phyloP scores from a whole-genome alignment of 1,140 invertebrate genomes.

The Cydia fagiglandana region DNA sequence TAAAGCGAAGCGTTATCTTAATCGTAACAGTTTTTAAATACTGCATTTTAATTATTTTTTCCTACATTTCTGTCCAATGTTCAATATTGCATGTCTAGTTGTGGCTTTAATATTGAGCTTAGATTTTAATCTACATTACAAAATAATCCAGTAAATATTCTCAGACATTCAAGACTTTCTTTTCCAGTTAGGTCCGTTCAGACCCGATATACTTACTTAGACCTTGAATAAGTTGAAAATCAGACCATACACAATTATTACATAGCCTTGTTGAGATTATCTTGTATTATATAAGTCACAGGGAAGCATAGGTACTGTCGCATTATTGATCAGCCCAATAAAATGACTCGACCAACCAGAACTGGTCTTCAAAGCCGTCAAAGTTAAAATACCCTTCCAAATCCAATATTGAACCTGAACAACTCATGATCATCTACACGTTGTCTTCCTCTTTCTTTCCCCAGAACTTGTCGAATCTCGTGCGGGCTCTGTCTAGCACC shows the following conservation, averaged over 20 bases:
- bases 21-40: slow-evolving; percentile 48
- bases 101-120: background rate
- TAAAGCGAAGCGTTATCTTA: slow-evolving; percentile 58
- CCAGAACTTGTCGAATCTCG: slow-evolving; percentile 93
- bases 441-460: slow-evolving; percentile 80
- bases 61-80: slow-evolving; percentile 40
- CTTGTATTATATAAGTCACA: background rate
- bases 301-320: background rate
- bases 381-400: background rate
- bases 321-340: background rate
- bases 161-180: background rate
- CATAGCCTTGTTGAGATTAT: too few species aligned
- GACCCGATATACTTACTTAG: too few species aligned
- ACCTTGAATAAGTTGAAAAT: too few species aligned
- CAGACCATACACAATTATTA: too few species aligned
- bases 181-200: too few species aligned
- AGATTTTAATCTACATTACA: background rate
- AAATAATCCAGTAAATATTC: background rate
- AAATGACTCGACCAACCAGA: background rate
- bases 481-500: slow-evolving; percentile 89
- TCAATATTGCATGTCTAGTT: slow-evolving; percentile 31
- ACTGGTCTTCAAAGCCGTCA: background rate
- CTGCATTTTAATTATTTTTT: slow-evolving; percentile 46
- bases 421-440: slow-evolving; percentile 57
- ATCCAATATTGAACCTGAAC: slow-evolving; percentile 37